These are phyloP conservation scores for Romanomermis culicivorax DNA, from an alignment of 2,888 invertebrate genomes.

Conservation along the genomic window DNA sequence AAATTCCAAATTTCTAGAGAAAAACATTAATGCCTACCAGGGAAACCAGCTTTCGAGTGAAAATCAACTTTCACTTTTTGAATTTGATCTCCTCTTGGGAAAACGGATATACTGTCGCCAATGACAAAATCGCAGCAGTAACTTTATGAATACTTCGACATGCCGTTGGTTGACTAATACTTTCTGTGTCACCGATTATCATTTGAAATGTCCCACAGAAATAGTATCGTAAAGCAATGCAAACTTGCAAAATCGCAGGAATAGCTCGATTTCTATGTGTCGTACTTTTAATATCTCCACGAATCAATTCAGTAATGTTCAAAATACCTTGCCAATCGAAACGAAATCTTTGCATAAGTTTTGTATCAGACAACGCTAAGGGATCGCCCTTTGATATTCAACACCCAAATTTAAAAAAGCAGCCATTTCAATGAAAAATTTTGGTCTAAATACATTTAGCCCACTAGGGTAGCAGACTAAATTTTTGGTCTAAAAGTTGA, in stretches of 20 bases:
- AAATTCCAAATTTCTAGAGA: neutral
- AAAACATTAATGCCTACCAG: neutral
- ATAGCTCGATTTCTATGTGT: neutral
- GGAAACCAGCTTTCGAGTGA: neutral
- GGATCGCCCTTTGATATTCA: neutral
- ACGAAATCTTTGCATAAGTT: neutral
- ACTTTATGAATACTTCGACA: neutral
- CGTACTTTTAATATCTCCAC: neutral
- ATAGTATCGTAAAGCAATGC: neutral
- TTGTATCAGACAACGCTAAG: neutral
- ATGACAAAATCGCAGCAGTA: neutral
- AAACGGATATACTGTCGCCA: neutral
- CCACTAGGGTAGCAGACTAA: no score
- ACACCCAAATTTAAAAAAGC: neutral
- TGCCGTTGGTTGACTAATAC: neutral
- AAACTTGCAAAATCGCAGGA: neutral
- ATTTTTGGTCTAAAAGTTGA: no score
- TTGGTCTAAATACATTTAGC: no score
- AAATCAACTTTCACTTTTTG: neutral
- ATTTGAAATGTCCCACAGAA: neutral
- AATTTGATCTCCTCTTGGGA: neutral
- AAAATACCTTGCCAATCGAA: neutral
- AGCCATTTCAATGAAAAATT: no score
- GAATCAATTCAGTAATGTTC: neutral
- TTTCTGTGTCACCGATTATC: neutral